Conservation (phyloP, 2,797 vertebrate genomes). For the Scleropages formosus region DNA sequence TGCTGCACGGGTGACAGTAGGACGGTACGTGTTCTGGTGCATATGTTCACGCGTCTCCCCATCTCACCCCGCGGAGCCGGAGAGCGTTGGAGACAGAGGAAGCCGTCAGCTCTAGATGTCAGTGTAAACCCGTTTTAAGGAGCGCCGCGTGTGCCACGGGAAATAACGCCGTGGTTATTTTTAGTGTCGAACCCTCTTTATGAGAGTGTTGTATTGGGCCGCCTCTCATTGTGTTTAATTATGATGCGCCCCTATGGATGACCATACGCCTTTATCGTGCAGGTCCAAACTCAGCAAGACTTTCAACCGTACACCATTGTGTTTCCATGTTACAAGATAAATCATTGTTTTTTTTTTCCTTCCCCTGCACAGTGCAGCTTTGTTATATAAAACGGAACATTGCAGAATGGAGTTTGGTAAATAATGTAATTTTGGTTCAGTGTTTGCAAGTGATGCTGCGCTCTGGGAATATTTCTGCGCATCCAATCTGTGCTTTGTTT, state of each 20-base stretch:
- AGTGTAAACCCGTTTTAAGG: slow-evolving; percentile 3
- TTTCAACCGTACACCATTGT: background rate
- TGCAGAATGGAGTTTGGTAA: background rate
- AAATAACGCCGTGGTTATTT: background rate
- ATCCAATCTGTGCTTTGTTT: too few relatives aligned
- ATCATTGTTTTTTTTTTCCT: background rate
- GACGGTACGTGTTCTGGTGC: background rate
- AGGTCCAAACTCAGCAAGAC: background rate
- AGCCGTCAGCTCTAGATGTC: slow-evolving; percentile 16
- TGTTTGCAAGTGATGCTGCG: too few relatives aligned
- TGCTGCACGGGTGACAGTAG: background rate
- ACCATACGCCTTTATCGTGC: background rate
- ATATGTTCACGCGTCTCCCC: background rate
- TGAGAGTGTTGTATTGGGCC: background rate
- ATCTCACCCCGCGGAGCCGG: background rate
- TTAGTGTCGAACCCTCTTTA: slow-evolving; percentile 2
- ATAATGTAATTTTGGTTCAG: too few relatives aligned
- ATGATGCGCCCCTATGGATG: background rate
- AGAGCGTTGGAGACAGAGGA: background rate
- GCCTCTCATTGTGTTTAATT: background rate
- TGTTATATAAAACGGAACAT: slow-evolving; percentile 8
- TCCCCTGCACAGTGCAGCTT: background rate
- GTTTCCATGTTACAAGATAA: background rate
- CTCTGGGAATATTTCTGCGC: too few relatives aligned
- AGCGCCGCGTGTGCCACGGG: background rate